A percentile compares a stretch with the other conserved stretches of the same genome.
These are phyloP conservation scores for Esperia sulphurella DNA, from an alignment of 2,888 invertebrate species.

Conservation along the genomic window DNA sequence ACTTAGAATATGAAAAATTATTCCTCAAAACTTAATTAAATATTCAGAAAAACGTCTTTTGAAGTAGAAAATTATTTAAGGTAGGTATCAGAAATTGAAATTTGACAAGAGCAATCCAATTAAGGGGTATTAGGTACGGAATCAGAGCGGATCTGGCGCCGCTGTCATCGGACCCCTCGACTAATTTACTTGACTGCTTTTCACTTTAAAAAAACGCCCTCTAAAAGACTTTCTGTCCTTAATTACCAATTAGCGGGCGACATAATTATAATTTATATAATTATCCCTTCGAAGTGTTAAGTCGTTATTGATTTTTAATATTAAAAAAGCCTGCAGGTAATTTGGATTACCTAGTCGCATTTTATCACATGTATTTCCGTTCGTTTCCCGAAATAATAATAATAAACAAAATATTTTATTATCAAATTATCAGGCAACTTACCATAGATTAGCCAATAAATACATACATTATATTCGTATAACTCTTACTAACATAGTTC, in stretches of 20 bases:
- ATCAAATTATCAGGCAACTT: too few species aligned
- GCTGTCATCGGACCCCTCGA: constrained; percentile 12
- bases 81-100: constrained; percentile 19
- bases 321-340: too few species aligned
- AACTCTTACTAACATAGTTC: too few species aligned
- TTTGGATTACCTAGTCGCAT: too few species aligned
- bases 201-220: constrained; percentile 6
- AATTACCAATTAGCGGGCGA: constrained; percentile 21
- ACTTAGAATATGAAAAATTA: too few species aligned
- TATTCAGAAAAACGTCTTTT: neutral
- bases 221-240: constrained; percentile 16
- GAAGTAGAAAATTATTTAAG: neutral
- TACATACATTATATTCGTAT: too few species aligned
- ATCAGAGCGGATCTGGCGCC: constrained; percentile 9
- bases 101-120: constrained; percentile 27
- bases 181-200: constrained; percentile 13
- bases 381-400: too few species aligned
- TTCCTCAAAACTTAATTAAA: neutral
- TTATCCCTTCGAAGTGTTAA: constrained; percentile 11
- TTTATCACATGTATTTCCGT: too few species aligned
- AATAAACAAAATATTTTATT: too few species aligned
- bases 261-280: constrained; percentile 18
- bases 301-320: constrained; percentile 5
- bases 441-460: too few species aligned
- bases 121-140: constrained; percentile 23